Base-by-base conservation (phyloP, 2,113 vertebrate species). In the Phainopepla nitens region DNA sequence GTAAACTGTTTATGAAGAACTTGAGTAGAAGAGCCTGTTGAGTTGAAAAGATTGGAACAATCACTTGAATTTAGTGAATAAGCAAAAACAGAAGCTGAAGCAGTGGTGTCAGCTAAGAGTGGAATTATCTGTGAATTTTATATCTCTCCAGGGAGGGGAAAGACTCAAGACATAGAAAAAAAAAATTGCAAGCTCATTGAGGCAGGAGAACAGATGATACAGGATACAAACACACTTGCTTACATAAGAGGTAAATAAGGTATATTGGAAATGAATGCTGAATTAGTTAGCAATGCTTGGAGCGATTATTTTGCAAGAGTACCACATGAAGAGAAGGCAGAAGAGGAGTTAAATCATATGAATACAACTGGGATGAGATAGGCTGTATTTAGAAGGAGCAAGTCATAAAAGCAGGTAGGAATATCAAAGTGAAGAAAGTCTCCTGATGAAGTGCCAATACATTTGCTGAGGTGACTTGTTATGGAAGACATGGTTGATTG, bases 251-350 rank as follows among this genome's bases (percentile, higher is more conserved):
- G 82, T 86, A 92, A 96, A 82, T 82, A 84, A 90, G 45, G 57
- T 69, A n/a, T 82, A 60, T 47, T 94, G 50, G 70, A 94, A 94
- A 90, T 64, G 17, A 92, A 92, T 80, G 54, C 31, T 57, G 66
- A 91, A 93, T 90, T 95, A 93, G 90, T 95, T 93, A 95, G 45
- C 62, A 88, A 19, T 54, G 66, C 62, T 88, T 65, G 28, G 61
- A 94, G 58, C 15, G 33, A 93, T 91, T 88, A 93, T 92, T 93
- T 91, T 93, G 88, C 41, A 80, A 57, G 36, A 92, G 31, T 45
- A 69, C 25, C 45, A 79, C 42, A 65, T 41, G 53, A 91, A 90
- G 36, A 79, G 62, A 95, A 90, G 19, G 42, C 41, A 90, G 53
- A 85, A 90, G 70, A 93, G 61, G 36, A 90, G 76, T 69, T 82